Evolutionary conservation across 2,888 invertebrate species (phyloP).

Genomic region (Hirtodrosophila alboralis): DNA sequence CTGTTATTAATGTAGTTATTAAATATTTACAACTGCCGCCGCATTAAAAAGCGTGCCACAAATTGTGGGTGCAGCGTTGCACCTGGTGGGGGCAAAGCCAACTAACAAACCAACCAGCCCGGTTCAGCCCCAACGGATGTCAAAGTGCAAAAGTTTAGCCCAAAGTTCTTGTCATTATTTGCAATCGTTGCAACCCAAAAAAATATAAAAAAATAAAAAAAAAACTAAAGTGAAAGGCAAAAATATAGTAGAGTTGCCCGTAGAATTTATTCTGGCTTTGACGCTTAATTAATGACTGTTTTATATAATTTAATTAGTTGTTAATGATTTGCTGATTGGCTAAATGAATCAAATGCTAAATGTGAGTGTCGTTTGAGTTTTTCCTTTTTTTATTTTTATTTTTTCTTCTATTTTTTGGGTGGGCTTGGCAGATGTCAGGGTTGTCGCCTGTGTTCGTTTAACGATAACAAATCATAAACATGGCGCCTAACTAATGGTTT

Average conservation of each 20-base stretch:
- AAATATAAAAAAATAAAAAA: too few species aligned
- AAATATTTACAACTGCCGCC: conserved; percentile 78
- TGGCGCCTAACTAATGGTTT: conserved; percentile 65
- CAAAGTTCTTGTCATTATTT: conserved; percentile 77
- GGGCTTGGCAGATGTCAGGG: conserved; percentile 78
- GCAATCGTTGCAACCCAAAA: too few species aligned
- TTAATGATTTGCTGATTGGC: conserved; percentile 76
- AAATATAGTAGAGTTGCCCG: too few species aligned
- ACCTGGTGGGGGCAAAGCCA: conserved; percentile 45
- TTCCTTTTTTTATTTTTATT: conserved; percentile 14
- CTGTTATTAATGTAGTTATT: conserved; percentile 78
- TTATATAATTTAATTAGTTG: conserved; percentile 79
- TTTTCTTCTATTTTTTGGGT: conserved; percentile 36
- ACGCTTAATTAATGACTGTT: conserved; percentile 74
- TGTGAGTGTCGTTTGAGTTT: too few species aligned
- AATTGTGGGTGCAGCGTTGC: conserved; percentile 51
- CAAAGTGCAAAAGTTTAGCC: conserved; percentile 75
- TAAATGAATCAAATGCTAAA: conserved; percentile 68
- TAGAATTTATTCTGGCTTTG: too few species aligned
- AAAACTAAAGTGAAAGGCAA: conserved; percentile 64
- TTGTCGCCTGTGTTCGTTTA: conserved; percentile 43
- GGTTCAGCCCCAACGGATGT: conserved; percentile 54
- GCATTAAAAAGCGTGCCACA: conserved; percentile 66
- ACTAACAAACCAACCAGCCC: too few species aligned
- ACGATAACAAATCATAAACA: conserved; percentile 45